These are phyloP conservation scores for Tiliacea citrago DNA, from an alignment of 2,888 invertebrate species.

Conservation along the genomic window DNA sequence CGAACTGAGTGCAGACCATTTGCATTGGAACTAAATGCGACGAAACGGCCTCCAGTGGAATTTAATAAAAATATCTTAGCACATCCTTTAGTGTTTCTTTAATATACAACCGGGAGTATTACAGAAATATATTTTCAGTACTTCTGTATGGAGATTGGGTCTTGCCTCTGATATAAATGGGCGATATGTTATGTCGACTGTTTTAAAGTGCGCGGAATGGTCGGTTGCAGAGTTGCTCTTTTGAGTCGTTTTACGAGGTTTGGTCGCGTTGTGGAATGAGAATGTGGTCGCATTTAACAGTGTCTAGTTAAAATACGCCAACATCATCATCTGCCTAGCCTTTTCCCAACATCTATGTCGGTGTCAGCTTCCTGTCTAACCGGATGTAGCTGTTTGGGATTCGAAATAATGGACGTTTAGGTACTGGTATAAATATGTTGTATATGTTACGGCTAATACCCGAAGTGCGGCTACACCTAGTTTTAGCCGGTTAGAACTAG, in stretches of 20 bases:
- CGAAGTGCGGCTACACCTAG: no score
- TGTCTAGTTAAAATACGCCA: neutral
- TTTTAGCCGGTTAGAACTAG: no score
- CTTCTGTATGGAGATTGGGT: conserved; percentile 61
- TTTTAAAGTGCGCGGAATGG: conserved; percentile 52
- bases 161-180: conserved; percentile 59
- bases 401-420: no score
- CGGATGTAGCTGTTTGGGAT: no score
- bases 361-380: no score
- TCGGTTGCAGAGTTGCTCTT: conserved; percentile 40
- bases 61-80: conserved; percentile 89
- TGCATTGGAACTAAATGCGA: conserved; percentile 86
- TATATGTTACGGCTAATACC: no score
- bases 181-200: conserved; percentile 59
- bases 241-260: conserved; percentile 36
- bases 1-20: conserved; percentile 83
- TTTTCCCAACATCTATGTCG: no score
- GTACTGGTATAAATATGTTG: no score
- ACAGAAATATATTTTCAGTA: conserved; percentile 71
- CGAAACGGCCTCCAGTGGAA: conserved; percentile 86
- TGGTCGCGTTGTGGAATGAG: conserved; percentile 1
- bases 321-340: no score
- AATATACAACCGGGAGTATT: conserved; percentile 78
- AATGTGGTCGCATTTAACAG: conserved; percentile 2
- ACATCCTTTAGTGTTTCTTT: conserved; percentile 80